Base-by-base conservation (phyloP, 2,888 invertebrate species). In the Stenotaenia linearis region DNA sequence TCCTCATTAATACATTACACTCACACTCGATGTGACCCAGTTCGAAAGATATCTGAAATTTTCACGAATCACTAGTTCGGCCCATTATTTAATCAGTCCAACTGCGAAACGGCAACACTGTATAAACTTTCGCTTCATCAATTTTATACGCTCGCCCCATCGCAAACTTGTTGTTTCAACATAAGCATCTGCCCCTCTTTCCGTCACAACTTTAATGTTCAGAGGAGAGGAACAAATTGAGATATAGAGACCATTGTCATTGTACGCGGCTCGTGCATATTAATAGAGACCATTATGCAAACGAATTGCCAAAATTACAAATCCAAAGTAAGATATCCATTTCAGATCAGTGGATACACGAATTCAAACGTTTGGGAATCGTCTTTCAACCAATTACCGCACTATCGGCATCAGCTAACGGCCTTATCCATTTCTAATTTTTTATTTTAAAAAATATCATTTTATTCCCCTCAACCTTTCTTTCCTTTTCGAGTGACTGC, bases 141-240 rank as follows among this genome's bases (percentile, higher is more conserved):
- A 61, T 61, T 61, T 61, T 61, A 61, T 61, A 61, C 61, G 61
- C 61, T 61, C 61, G 61, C 23, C 61, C 25, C 61, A n/a, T n/a
- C n/a, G 25, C 61, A 61, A 61, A 61, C 61, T 61, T 61, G 61
- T 61, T 61, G 61, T 61, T 61, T 61, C 21, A 25, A 23, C 61
- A 61, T 12, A 61, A 23, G 61, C 61, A 61, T 61, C 61, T 61
- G 61, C 61, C 61, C 61, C 61, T 61, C 45, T 45, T 45, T 45
- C 45, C 45, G 18, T 45, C 23, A 61, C 61, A 61, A 61, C 61
- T 23, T 61, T 61, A 61, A 61, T 61, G 61, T 61, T 61, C 61
- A 61, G 61, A 61, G 12, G 61, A 15, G 61, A 61, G 61, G 61
- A 61, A 61, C 61, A 61, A 61, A 61, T 61, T 61, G 61, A 61